A percentile compares a stretch with the other conserved stretches of the same genome.
These are phyloP conservation scores for Epizoanthus fatuus DNA, from an alignment of 92 coral and sea anemone species.

Conservation along the genomic window DNA sequence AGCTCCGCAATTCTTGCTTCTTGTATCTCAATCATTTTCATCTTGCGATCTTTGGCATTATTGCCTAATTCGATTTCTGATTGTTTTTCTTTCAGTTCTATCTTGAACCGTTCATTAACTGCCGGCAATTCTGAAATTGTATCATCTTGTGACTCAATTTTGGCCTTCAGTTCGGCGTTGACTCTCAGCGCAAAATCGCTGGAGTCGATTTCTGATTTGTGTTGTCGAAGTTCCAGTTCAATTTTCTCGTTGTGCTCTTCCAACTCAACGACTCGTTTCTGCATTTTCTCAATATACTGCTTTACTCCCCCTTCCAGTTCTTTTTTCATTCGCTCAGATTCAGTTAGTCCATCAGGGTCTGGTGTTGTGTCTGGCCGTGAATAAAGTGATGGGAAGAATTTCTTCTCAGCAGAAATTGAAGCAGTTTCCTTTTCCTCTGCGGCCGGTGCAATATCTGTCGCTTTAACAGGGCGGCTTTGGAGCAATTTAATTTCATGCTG, in stretches of 20 bases:
- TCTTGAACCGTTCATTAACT: slow-evolving; percentile 31
- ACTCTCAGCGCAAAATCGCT: slow-evolving; percentile 34
- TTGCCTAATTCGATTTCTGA: slow-evolving; percentile 34
- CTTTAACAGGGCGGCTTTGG: not conserved
- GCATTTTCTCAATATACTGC: slow-evolving; percentile 34
- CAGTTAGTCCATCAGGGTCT: slow-evolving; percentile 10
- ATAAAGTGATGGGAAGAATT: slow-evolving; percentile 32
- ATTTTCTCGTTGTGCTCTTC: slow-evolving; percentile 42
- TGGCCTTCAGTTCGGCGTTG: slow-evolving; percentile 39
- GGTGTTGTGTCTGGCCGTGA: not conserved
- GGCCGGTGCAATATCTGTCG: not conserved
- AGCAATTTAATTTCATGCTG: slow-evolving; percentile 10
- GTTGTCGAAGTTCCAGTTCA: slow-evolving; percentile 28
- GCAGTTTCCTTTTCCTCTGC: not conserved
- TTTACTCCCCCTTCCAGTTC: slow-evolving; percentile 44
- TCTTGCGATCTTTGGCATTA: slow-evolving; percentile 35
- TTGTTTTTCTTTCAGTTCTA: slow-evolving; percentile 30
- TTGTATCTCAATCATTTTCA: slow-evolving; percentile 25
- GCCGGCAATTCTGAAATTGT: slow-evolving; percentile 26
- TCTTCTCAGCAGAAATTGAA: not conserved
- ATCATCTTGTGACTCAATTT: slow-evolving; percentile 37
- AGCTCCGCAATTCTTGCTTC: slow-evolving; percentile 27
- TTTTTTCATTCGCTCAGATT: slow-evolving; percentile 17
- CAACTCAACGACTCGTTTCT: slow-evolving; percentile 34
- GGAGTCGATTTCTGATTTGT: slow-evolving; percentile 46